Conservation (phyloP, 2,888 invertebrate species). For the Thecocarcelia acutangulata region DNA sequence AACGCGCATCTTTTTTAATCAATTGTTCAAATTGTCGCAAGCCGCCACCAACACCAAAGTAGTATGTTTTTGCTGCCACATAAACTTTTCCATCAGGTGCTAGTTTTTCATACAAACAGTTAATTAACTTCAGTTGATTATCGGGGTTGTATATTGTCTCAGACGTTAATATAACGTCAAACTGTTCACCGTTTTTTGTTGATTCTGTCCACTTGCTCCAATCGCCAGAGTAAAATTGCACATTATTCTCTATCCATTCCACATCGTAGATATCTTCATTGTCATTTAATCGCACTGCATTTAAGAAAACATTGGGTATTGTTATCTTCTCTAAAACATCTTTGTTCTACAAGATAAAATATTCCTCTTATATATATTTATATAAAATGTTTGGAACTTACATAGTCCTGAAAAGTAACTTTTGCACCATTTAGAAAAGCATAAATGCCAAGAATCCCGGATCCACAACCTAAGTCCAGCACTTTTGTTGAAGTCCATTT, state of each 20-base stretch:
- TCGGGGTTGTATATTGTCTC: constrained; percentile 95
- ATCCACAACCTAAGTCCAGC: constrained; percentile 96
- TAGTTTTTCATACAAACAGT: constrained; percentile 84
- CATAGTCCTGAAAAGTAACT: constrained; percentile 97
- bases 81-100: constrained; percentile 85
- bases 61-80: constrained; percentile 94
- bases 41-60: constrained; percentile 97
- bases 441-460: constrained; percentile 93
- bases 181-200: constrained; percentile 83
- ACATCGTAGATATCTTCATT: constrained; percentile 41
- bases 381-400: constrained; percentile 82
- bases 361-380: not conserved
- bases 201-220: constrained; percentile 85
- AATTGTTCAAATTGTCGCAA: constrained; percentile 87
- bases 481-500: constrained; percentile 83
- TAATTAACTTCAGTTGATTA: constrained; percentile 89
- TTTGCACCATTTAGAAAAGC: constrained; percentile 85
- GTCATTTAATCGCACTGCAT: constrained; percentile 79
- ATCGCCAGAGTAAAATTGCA: constrained; percentile 87
- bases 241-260: constrained; percentile 55
- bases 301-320: constrained; percentile 89
- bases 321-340: constrained; percentile 92
- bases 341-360: constrained; percentile 87
- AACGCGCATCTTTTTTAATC: constrained; percentile 83
- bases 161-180: constrained; percentile 93